Evolutionary conservation across 2,797 vertebrate genomes (phyloP).

Genomic region (Acanthurus tractus): DNA sequence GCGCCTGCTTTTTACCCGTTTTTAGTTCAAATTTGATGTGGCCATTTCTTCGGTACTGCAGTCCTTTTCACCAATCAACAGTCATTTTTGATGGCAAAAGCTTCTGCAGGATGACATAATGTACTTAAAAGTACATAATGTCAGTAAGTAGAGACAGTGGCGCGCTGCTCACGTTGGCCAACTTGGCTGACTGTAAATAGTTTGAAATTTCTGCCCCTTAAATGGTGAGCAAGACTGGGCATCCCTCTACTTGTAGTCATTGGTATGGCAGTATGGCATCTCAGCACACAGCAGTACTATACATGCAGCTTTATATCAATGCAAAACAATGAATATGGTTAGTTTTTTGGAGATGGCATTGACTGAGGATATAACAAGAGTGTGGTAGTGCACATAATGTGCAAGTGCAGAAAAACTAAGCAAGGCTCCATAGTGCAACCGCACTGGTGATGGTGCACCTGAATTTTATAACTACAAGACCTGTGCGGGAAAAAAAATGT

Average conservation of each 20-base stretch:
- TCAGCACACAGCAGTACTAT: not conserved
- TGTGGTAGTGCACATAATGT: not conserved
- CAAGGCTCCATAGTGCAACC: too few species aligned
- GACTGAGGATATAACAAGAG: not conserved
- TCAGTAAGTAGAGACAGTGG: not conserved
- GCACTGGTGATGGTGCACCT: too few species aligned
- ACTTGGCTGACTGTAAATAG: not conserved
- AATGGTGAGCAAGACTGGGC: not conserved
- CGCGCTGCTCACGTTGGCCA: not conserved
- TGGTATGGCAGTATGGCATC: not conserved
- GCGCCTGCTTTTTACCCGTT: conserved; percentile 10
- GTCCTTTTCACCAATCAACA: conserved; percentile 16
- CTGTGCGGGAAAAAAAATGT: too few species aligned
- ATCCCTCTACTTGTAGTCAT: not conserved
- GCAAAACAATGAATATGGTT: not conserved
- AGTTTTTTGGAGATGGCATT: not conserved
- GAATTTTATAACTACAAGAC: too few species aligned
- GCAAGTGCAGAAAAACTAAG: conserved; percentile 4
- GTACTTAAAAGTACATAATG: not conserved
- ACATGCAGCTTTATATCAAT: not conserved
- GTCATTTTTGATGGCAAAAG: conserved; percentile 1
- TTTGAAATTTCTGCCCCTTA: not conserved
- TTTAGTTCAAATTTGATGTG: conserved; percentile 27
- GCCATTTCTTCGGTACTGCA: not conserved
- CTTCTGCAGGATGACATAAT: not conserved